These are phyloP conservation scores for Tenodera sinensis DNA, from an alignment of 2,888 invertebrate species.

Conservation along the genomic window DNA sequence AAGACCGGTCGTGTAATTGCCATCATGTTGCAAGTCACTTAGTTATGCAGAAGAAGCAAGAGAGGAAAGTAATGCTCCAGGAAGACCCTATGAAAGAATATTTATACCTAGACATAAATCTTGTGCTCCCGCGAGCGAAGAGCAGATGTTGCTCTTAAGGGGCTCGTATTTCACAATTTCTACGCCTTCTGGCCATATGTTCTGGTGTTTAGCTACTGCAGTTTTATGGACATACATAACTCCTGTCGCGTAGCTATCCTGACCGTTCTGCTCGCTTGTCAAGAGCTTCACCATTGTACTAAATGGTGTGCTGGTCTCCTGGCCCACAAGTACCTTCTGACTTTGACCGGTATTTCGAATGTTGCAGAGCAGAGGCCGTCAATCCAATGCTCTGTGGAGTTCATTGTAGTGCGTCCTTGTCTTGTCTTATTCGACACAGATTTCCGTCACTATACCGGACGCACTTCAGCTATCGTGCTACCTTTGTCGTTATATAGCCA, in stretches of 20 bases:
- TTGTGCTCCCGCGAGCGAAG: neutral
- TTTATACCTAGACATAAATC: neutral
- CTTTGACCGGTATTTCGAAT: no score
- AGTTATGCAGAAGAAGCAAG: neutral
- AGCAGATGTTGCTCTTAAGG: neutral
- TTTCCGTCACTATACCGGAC: no score
- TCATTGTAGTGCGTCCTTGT: no score
- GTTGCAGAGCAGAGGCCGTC: no score
- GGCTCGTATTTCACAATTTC: neutral
- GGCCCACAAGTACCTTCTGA: no score
- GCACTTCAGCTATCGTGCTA: no score
- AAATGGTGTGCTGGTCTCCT: neutral
- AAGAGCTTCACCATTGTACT: neutral
- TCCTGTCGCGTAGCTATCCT: neutral
- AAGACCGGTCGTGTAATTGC: neutral
- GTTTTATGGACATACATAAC: neutral
- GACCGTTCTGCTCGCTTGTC: neutral
- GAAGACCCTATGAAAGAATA: neutral
- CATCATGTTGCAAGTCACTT: neutral
- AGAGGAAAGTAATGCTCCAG: neutral
- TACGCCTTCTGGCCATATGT: neutral
- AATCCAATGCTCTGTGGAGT: no score
- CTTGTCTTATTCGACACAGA: no score
- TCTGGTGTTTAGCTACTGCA: neutral
- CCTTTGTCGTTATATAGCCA: no score